Evolutionary conservation across 2,888 invertebrate genomes (phyloP), one percentile per base, ranked within the genome.

Genomic region (Trichogramma dendrolimi): DNA sequence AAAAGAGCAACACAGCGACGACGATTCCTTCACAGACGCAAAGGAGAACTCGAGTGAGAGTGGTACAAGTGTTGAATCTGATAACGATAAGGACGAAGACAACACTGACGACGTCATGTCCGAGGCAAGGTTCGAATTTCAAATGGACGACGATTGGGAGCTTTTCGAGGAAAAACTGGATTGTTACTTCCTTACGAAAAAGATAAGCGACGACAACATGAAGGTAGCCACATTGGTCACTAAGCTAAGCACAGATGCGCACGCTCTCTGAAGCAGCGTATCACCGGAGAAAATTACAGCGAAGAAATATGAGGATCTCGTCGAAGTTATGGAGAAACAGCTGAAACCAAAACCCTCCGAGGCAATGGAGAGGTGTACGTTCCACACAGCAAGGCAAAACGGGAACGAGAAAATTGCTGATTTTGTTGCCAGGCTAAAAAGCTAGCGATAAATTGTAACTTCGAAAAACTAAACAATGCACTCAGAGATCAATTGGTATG

Each of bases 401-500:
- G 47, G 44, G 27, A 53, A 51, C 4, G 67, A 68, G 52, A 11
- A 54, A 1, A 54, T 69, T 14, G 47, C 58, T 4, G 65, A 62
- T 2, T 67, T 61, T 48, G 57, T 43, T 1, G 61, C 62, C 1
- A 56, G 64, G 48, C 46, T 68, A 14, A 67, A 62, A 51, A 58
- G 5, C 54, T 67, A 51, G 60, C 68, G 0, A 14, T 55, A 5
- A 55, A 58, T 7, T 69, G 67, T 47, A 56, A 67, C 49, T 69
- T 67, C 49, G 7, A 48, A 14, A 55, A 62, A 39, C 44, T 66
- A 38, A 60, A 58, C 7, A 43, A 48, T 5, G 58, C 65, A 6
- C 50, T 68, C 10, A 51, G 63, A 41, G 68, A 68, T 60, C 66
- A 67, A 50, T 56, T 66, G 6, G 62, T 68, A 2, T 68, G 66